phyloP scores from a whole-genome alignment of 2,113 vertebrate species.

The Chelonoidis abingdonii region DNA sequence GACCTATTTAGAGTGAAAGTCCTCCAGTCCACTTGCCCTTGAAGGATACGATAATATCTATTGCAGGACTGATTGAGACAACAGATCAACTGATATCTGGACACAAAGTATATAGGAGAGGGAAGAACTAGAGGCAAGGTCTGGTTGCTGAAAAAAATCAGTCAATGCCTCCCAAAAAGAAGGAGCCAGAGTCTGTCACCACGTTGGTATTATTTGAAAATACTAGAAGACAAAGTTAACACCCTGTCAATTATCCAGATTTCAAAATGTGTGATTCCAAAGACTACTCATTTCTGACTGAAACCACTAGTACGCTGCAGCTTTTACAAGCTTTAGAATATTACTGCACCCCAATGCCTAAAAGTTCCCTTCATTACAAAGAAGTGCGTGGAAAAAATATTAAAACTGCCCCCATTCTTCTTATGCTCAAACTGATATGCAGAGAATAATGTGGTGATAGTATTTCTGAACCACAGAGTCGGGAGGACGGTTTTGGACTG shows the following conservation, averaged over 20 bases:
- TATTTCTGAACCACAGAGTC: background rate
- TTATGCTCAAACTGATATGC: background rate
- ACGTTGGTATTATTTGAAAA: background rate
- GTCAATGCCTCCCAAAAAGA: background rate
- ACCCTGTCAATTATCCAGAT: background rate
- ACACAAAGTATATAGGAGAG: background rate
- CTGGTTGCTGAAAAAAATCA: background rate
- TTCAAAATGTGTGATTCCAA: background rate
- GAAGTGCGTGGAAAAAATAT: background rate
- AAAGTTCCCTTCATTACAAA: background rate
- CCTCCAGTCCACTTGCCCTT: background rate
- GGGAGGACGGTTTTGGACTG: background rate
- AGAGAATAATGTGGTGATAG: background rate
- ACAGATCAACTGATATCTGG: background rate
- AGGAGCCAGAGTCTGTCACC: background rate
- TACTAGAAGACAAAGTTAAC: background rate
- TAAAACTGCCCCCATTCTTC: background rate
- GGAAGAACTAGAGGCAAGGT: background rate
- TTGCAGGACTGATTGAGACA: fast-evolving
- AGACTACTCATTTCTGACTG: background rate
- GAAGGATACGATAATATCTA: background rate
- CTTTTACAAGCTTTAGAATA: background rate
- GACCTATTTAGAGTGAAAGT: background rate
- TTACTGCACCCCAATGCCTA: background rate
- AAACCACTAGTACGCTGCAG: background rate